phyloP scores from a whole-genome alignment of 2,888 invertebrate genomes.

The Plutella xylostella region DNA sequence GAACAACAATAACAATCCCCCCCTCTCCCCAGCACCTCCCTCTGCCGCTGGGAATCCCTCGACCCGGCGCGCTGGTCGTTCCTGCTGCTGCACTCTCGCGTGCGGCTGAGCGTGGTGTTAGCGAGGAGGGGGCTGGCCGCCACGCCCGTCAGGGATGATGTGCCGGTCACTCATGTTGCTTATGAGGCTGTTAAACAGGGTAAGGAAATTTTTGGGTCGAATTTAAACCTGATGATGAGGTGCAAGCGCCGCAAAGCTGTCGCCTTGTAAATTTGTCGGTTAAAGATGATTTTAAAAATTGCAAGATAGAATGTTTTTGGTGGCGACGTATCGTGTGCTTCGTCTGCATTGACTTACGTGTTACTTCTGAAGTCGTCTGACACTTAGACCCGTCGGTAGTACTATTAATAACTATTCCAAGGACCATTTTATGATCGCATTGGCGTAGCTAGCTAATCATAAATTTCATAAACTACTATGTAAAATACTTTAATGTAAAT shows the following conservation, averaged over 20 bases:
- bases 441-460: too few relatives aligned
- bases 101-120: conserved; percentile 34
- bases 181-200: neutral
- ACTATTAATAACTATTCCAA: too few relatives aligned
- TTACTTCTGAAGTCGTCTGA: neutral
- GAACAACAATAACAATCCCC: neutral
- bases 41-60: conserved; percentile 44
- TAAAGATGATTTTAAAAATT: too few relatives aligned
- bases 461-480: too few relatives aligned
- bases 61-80: conserved; percentile 36
- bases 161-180: conserved; percentile 26
- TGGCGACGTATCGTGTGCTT: too few relatives aligned
- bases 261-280: too few relatives aligned
- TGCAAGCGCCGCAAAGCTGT: too few relatives aligned
- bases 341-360: too few relatives aligned
- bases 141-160: conserved; percentile 33
- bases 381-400: neutral
- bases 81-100: conserved; percentile 28
- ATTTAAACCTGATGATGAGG: neutral
- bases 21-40: neutral
- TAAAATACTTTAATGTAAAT: too few relatives aligned
- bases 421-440: too few relatives aligned
- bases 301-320: too few relatives aligned
- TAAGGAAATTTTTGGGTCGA: neutral
- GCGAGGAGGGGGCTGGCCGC: conserved; percentile 24